phyloP scores from a whole-genome alignment of 2,113 vertebrate species.

The Miniopterus natalensis region DNA sequence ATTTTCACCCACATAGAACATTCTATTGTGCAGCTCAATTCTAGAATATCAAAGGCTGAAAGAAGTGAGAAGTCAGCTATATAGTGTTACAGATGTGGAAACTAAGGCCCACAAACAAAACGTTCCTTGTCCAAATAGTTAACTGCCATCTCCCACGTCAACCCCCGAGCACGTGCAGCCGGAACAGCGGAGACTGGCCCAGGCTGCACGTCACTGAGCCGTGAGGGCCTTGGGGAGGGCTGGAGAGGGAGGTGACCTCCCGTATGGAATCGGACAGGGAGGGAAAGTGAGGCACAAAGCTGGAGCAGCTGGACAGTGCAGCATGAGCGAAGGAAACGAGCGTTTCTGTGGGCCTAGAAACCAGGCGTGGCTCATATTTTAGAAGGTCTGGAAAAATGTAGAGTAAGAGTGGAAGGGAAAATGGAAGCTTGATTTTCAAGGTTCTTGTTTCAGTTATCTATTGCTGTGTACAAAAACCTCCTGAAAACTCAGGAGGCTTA shows the following conservation, averaged over 20 bases:
- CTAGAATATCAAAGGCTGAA: background rate
- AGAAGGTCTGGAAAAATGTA: background rate
- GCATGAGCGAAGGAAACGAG: background rate
- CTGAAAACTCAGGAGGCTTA: background rate
- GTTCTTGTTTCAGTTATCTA: background rate
- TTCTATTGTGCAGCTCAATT: background rate
- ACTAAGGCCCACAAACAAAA: background rate
- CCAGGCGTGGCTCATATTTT: background rate
- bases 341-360: background rate
- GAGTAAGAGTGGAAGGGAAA: background rate
- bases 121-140: background rate
- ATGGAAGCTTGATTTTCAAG: background rate
- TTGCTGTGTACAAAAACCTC: background rate
- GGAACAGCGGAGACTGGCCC: background rate
- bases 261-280: background rate
- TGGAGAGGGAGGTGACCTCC: background rate
- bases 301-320: too few species aligned
- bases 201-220: background rate
- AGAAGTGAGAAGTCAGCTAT: background rate
- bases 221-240: background rate
- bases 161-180: background rate
- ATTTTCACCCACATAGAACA: rapidly evolving
- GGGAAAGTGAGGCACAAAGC: background rate
- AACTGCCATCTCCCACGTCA: background rate
- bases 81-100: background rate